These are phyloP conservation scores for Aleiodes alternator DNA, from an alignment of 2,888 invertebrate species.

Conservation along the genomic window DNA sequence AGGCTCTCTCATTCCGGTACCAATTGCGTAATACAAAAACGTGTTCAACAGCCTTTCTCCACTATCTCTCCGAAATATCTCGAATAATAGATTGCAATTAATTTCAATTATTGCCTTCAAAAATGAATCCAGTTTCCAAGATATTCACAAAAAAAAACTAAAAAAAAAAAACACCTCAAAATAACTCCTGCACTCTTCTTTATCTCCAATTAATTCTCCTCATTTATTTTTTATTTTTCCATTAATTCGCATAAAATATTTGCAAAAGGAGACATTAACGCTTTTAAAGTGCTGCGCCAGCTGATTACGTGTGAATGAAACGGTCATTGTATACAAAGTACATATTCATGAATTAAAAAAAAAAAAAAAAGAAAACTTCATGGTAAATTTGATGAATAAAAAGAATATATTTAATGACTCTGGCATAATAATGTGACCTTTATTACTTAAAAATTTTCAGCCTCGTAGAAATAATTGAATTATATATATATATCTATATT, in stretches of 20 bases:
- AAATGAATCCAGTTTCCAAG: no score
- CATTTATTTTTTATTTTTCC: no score
- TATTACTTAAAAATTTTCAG: no score
- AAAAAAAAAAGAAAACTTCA: neutral
- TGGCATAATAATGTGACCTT: no score
- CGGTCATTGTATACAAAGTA: constrained; percentile 3
- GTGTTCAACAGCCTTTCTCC: neutral
- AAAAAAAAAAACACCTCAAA: no score
- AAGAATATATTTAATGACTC: no score
- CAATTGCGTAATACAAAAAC: constrained; percentile 14
- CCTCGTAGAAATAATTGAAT: no score
- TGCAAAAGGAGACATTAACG: neutral
- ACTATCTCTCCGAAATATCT: neutral
- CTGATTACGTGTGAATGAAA: constrained; percentile 15
- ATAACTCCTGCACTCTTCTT: no score
- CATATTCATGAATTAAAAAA: constrained; percentile 3
- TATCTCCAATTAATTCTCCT: no score
- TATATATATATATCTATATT: no score
- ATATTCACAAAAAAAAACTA: no score
- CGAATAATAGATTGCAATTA: neutral
- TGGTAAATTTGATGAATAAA: neutral
- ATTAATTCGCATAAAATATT: no score
- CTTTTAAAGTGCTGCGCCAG: neutral
- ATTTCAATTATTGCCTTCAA: constrained; percentile 1
- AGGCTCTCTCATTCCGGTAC: constrained; percentile 46